These are phyloP conservation scores for Xiphydria camelus DNA, from an alignment of 2,888 invertebrate species.

Conservation along the genomic window DNA sequence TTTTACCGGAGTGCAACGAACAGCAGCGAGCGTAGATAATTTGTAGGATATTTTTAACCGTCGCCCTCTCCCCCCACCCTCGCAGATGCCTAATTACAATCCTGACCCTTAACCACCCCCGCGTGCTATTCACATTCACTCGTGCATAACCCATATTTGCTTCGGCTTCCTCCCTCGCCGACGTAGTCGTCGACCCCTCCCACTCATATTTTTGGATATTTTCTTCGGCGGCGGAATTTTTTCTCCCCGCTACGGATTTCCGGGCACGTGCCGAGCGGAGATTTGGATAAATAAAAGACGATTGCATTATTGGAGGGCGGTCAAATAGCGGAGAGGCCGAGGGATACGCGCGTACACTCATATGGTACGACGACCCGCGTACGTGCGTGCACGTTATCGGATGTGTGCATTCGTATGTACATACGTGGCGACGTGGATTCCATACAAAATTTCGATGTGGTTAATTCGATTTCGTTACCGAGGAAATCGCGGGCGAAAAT, in stretches of 20 bases:
- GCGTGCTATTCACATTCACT: neutral
- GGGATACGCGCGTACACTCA: too few relatives aligned
- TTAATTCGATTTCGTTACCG: too few relatives aligned
- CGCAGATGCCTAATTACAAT: slow-evolving; percentile 16
- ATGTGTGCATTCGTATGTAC: too few relatives aligned
- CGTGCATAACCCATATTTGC: neutral
- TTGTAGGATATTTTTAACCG: slow-evolving; percentile 14
- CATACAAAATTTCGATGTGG: too few relatives aligned
- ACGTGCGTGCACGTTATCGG: too few relatives aligned
- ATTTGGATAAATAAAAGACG: slow-evolving; percentile 17
- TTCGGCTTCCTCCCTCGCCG: too few relatives aligned
- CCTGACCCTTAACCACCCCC: slow-evolving; percentile 5
- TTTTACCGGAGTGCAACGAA: slow-evolving; percentile 1
- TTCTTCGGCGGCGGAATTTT: neutral
- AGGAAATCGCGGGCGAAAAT: too few relatives aligned
- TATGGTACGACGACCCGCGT: too few relatives aligned
- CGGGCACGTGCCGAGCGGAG: slow-evolving; percentile 7
- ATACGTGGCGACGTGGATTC: too few relatives aligned
- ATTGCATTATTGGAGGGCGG: slow-evolving; percentile 11
- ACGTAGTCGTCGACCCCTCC: too few relatives aligned
- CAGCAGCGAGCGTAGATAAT: slow-evolving; percentile 7
- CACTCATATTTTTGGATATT: neutral
- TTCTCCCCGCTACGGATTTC: neutral
- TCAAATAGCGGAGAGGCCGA: too few relatives aligned
- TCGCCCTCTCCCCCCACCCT: slow-evolving; percentile 4